Base-by-base conservation (phyloP, 2,797 vertebrate species). In the Carcharodon carcharias region DNA sequence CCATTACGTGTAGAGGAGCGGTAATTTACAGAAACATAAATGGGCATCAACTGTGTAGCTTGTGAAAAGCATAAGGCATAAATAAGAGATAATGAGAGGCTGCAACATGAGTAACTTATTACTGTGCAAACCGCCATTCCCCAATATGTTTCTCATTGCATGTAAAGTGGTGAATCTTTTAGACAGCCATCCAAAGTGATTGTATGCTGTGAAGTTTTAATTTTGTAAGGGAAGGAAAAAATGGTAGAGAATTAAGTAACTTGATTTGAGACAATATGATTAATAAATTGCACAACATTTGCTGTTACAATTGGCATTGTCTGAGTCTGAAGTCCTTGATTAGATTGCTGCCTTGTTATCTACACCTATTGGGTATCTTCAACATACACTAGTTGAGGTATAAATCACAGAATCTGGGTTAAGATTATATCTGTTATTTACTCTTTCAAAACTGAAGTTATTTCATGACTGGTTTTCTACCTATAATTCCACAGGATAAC, bases 321-420 rank as follows among this genome's bases (percentile, higher is more conserved):
- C 69, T 77, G 50, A 18, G 50, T 58, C 69, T 95, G 69, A 18
- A 56, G 54, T 18, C 45, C 6, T 73, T 71, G 50, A 95, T 71
- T 95, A 16, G 40, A 95, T 95, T 95, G 9, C 67, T 31, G 93
- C 93, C 23, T 50, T 95, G 93, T 71, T 45, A 95, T 28, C 40
- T 69, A 16, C 45, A 45, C 65, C 40, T 23, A 31, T 69, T 67
- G 1, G 92, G n/a, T 26, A 45, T 45, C n/a, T 65, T 94, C 21
- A 28, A 26, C 18, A 9, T 69, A 26, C 65, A 71, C 50, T 71
- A 50, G 65, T 26, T 71, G 65, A 73, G 94, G 40, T 2, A 88
- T 56, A 56, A 92, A 31, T 92, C 89, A 56, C 23, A 92, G 58
- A 82, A 26, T 63, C 61, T 9, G 21, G 18, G 63, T 3, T n/a